phyloP scores from a whole-genome alignment of 2,797 vertebrate genomes.

The Sternarchorhynchus goeldii region DNA sequence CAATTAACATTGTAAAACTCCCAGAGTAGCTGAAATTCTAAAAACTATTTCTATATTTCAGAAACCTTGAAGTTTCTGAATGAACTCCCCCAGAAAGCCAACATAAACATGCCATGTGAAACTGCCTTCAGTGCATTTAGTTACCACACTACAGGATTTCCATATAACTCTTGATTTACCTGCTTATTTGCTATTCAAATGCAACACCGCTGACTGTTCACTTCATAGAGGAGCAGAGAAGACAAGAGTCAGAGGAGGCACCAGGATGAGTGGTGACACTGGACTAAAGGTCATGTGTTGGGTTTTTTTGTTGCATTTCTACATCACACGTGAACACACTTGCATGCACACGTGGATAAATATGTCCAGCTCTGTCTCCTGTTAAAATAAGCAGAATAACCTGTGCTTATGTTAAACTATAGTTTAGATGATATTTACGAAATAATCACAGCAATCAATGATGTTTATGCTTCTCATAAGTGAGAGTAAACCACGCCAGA shows the following conservation, averaged over 20 bases:
- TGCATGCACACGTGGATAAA: background rate
- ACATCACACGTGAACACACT: background rate
- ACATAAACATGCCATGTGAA: constrained; percentile 17
- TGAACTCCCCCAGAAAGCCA: constrained; percentile 2
- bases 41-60: background rate
- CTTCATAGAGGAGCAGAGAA: background rate
- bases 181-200: constrained; percentile 65
- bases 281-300: constrained; percentile 5
- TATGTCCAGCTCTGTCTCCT: too few relatives aligned
- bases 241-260: background rate
- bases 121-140: background rate
- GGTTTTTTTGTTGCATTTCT: background rate
- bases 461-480: too few relatives aligned
- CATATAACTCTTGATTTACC: constrained; percentile 21
- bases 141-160: background rate
- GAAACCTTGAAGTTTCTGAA: constrained; percentile 4
- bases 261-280: background rate
- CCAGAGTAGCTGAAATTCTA: background rate
- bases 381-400: too few relatives aligned
- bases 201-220: constrained; percentile 4
- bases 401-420: too few relatives aligned
- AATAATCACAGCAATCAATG: too few relatives aligned
- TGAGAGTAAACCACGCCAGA: background rate
- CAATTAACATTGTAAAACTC: background rate
- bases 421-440: too few relatives aligned